phyloP scores from a whole-genome alignment of 2,113 vertebrate species.

The Antechinus flavipes region DNA sequence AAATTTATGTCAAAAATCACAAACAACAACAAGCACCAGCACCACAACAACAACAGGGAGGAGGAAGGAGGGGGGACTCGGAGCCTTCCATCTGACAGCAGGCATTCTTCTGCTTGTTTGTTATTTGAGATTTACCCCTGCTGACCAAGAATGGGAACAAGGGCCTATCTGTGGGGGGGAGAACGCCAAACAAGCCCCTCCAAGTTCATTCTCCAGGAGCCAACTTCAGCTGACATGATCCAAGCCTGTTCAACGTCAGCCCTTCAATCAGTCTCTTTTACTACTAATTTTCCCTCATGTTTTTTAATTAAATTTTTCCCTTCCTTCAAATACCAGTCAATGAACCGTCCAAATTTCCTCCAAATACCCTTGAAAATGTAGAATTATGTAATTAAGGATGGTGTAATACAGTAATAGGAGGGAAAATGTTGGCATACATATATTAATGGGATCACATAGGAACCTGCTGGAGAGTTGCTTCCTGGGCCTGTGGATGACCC shows the following conservation, averaged over 20 bases:
- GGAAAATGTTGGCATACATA: slow-evolving; percentile 53
- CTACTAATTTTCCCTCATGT: slow-evolving; percentile 84
- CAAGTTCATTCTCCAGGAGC: not conserved
- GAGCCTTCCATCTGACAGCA: not conserved
- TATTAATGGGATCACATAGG: slow-evolving; percentile 54
- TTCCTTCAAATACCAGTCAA: slow-evolving; percentile 85
- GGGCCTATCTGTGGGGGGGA: rapidly evolving
- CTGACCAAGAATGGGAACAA: not conserved
- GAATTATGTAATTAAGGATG: slow-evolving; percentile 71
- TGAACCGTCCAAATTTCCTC: slow-evolving; percentile 83
- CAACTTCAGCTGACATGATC: rapidly evolving
- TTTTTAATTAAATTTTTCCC: slow-evolving; percentile 85
- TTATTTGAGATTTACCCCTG: not conserved
- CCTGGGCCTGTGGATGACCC: not conserved
- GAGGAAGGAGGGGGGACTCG: not conserved
- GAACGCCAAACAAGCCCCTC: not conserved
- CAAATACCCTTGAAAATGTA: slow-evolving; percentile 85
- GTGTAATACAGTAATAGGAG: slow-evolving; percentile 47
- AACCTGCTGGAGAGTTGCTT: not conserved
- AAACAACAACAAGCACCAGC: slow-evolving; percentile 68
- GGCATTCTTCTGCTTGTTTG: not conserved
- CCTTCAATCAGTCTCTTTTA: slow-evolving; percentile 77
- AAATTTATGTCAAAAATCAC: slow-evolving; percentile 80
- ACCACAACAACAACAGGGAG: slow-evolving; percentile 31
- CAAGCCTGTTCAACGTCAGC: slow-evolving; percentile 6